These are phyloP conservation scores for Hepsetus odoe DNA, from an alignment of 2,113 vertebrate species.

Conservation along the genomic window DNA sequence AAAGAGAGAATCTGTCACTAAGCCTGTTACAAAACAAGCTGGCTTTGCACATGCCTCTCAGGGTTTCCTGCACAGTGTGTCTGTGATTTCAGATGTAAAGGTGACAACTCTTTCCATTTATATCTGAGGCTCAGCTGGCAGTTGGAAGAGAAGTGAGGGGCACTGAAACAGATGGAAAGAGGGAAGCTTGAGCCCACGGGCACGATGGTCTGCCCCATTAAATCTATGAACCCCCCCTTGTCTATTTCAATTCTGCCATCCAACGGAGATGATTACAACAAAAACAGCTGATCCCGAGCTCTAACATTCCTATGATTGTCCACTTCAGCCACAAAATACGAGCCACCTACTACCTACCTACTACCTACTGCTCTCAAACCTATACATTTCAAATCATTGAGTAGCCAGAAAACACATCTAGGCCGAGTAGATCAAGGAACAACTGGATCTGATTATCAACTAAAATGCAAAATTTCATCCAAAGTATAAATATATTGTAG, in stretches of 20 bases:
- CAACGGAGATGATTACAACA: background rate
- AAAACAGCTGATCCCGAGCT: background rate
- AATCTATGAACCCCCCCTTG: background rate
- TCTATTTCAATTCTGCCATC: background rate
- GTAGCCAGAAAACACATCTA: no score
- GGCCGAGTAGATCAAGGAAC: no score
- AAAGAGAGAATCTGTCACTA: background rate
- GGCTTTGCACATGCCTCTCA: background rate
- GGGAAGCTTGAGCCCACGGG: background rate
- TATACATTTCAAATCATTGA: no score
- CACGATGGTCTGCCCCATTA: background rate
- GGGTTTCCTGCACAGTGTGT: background rate
- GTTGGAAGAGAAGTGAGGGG: background rate
- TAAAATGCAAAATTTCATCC: no score
- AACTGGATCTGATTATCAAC: no score
- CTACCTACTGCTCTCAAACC: no score
- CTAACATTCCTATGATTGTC: background rate
- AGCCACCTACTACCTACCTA: background rate
- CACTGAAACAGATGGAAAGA: background rate
- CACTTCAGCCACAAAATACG: background rate
- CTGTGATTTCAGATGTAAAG: conserved; percentile 1
- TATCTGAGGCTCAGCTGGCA: conserved; percentile 8
- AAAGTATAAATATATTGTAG: no score
- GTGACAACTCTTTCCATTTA: background rate
- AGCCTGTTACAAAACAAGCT: background rate